A percentile compares a stretch with the other conserved stretches of the same genome.
Conservation (phyloP, 1,140 invertebrate species). For the Scaptomyza pallida region DNA sequence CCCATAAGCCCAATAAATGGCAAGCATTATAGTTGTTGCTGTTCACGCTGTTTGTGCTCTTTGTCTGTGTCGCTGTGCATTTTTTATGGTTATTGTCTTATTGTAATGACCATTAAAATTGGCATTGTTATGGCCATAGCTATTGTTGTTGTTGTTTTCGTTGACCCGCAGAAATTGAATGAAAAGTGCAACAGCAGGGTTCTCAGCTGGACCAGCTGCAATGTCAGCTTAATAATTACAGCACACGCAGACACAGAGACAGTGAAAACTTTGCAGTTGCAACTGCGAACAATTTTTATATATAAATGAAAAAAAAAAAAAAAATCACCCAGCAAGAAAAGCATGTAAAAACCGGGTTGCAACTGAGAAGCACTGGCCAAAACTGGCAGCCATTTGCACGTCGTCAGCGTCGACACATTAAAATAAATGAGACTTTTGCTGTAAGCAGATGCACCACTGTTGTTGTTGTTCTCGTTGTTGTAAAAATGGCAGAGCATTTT, state of each 20-base stretch:
- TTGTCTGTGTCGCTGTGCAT: conserved; percentile 44
- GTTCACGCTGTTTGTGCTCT: conserved; percentile 4
- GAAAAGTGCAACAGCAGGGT: conserved; percentile 48
- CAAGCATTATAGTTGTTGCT: conserved; percentile 52
- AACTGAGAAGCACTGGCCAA: conserved; percentile 55
- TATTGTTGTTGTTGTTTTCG: conserved; percentile 22
- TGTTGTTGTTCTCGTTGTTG: conserved; percentile 33
- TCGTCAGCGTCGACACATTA: conserved; percentile 79
- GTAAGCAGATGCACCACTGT: conserved; percentile 55
- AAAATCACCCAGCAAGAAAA: conserved; percentile 17
- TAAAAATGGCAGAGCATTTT: conserved; percentile 53
- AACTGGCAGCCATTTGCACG: conserved; percentile 78
- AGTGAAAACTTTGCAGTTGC: conserved; percentile 39
- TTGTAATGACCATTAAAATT: conserved; percentile 81
- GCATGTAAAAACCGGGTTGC: conserved; percentile 26
- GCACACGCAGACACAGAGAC: conserved; percentile 23
- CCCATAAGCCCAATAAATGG: conserved; percentile 79
- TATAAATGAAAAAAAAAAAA: conserved; percentile 49
- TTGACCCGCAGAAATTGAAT: conserved; percentile 58
- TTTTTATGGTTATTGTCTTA: conserved; percentile 75
- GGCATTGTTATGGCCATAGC: conserved; percentile 69
- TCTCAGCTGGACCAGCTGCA: conserved; percentile 43
- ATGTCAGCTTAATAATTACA: conserved; percentile 78
- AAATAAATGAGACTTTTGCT: conserved; percentile 78
- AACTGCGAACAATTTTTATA: conserved; percentile 67